Evolutionary conservation across 2,797 vertebrate species (phyloP).

Genomic region (Pseudomugil tenellus): DNA sequence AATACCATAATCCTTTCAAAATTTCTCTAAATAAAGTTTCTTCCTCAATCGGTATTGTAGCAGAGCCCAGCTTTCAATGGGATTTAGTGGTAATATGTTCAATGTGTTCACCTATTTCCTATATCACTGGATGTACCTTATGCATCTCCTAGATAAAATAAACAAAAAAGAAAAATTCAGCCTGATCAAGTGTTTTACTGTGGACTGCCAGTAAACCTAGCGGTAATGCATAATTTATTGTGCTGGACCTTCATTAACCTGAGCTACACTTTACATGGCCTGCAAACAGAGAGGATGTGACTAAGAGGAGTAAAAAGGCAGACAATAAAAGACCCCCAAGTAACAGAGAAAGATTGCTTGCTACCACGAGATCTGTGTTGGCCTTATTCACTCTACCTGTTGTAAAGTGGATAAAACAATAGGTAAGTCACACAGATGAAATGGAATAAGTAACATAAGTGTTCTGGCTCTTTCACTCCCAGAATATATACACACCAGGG

Average conservation of each 20-base stretch:
- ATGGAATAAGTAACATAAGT: slow-evolving; percentile 28
- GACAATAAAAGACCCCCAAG: slow-evolving; percentile 23
- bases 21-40: too few relatives aligned
- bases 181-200: slow-evolving; percentile 30
- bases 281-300: slow-evolving; percentile 64
- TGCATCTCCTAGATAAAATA: slow-evolving; percentile 3
- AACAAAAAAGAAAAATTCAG: slow-evolving; percentile 14
- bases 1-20: too few relatives aligned
- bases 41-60: too few relatives aligned
- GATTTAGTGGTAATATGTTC: neutral
- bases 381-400: slow-evolving; percentile 30
- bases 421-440: slow-evolving; percentile 16
- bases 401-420: slow-evolving; percentile 25
- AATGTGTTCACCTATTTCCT: neutral
- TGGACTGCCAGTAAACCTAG: slow-evolving; percentile 29
- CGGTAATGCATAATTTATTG: slow-evolving; percentile 54
- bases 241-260: slow-evolving; percentile 41
- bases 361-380: slow-evolving; percentile 18
- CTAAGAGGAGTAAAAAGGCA: slow-evolving; percentile 27
- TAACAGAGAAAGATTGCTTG: slow-evolving; percentile 26
- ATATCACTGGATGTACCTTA: neutral
- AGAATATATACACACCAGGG: slow-evolving; percentile 8
- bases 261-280: slow-evolving; percentile 50
- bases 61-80: too few relatives aligned
- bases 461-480: slow-evolving; percentile 16